Evolutionary conservation across 2,797 vertebrate species (phyloP).

Genomic region (Rachycentron canadum): DNA sequence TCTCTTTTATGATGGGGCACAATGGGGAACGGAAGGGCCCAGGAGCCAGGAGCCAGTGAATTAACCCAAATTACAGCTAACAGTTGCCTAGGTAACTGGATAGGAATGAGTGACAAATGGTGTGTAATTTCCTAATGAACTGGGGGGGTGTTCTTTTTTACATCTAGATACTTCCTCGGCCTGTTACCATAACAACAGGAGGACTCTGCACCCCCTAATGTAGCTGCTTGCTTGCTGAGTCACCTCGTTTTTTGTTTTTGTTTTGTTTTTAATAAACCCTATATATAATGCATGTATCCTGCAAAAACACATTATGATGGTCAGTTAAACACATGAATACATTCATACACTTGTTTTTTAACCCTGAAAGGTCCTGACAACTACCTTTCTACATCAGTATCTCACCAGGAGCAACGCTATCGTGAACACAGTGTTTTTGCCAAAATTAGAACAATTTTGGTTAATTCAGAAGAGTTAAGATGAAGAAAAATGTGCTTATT

Average conservation of each 20-base stretch:
- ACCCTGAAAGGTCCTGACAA: too few relatives aligned
- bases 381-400: too few relatives aligned
- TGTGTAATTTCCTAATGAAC: constrained; percentile 80
- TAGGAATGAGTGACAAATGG: constrained; percentile 75
- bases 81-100: constrained; percentile 73
- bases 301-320: constrained; percentile 31
- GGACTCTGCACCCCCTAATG: constrained; percentile 34
- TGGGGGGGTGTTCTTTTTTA: constrained; percentile 38
- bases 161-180: constrained; percentile 69
- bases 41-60: constrained; percentile 76
- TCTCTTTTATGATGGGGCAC: constrained; percentile 78
- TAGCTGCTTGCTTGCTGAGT: constrained; percentile 63
- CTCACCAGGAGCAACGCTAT: too few relatives aligned
- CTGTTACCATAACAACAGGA: constrained; percentile 68
- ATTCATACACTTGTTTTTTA: too few relatives aligned
- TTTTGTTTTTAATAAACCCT: too few relatives aligned
- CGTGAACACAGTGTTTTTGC: too few relatives aligned
- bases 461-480: too few relatives aligned
- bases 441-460: background rate
- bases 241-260: constrained; percentile 41
- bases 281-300: too few relatives aligned
- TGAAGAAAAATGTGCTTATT: too few relatives aligned
- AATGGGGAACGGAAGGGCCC: constrained; percentile 76
- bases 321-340: background rate
- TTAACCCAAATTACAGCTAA: constrained; percentile 79